Conservation (phyloP, 2,113 vertebrate genomes). For the Psittacula cyanocephala region DNA sequence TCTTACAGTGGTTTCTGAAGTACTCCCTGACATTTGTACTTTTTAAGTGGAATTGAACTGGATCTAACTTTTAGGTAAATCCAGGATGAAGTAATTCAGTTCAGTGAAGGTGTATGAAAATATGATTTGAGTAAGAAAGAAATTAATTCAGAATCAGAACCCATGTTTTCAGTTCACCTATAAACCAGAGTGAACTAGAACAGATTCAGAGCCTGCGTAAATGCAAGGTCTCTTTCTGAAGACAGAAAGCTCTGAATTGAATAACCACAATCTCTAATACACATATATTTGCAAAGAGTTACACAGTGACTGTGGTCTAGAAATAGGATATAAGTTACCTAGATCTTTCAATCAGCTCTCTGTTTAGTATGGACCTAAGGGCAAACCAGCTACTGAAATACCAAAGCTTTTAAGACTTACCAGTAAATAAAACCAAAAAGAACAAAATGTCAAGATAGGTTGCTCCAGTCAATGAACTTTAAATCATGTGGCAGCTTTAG, state of each 20-base stretch:
- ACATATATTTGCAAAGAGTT: neutral
- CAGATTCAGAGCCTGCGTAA: neutral
- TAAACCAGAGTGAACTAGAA: neutral
- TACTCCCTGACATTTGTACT: accelerated
- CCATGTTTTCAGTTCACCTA: neutral
- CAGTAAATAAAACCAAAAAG: neutral
- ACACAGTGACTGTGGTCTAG: neutral
- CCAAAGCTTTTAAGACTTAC: neutral
- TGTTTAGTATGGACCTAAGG: neutral
- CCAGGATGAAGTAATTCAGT: neutral
- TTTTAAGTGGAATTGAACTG: neutral
- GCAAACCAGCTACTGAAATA: neutral
- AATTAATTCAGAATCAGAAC: neutral
- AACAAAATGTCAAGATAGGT: neutral
- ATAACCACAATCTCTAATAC: neutral
- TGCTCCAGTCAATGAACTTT: neutral
- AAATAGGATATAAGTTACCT: neutral
- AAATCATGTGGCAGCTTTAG: neutral
- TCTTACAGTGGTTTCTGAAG: neutral
- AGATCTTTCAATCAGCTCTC: neutral
- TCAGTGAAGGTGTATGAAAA: neutral
- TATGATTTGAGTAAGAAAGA: neutral
- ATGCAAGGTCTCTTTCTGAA: neutral
- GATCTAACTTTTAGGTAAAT: neutral
- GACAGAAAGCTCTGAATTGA: neutral